phyloP scores from a whole-genome alignment of 2,888 invertebrate species.

The Cabera pusaria region DNA sequence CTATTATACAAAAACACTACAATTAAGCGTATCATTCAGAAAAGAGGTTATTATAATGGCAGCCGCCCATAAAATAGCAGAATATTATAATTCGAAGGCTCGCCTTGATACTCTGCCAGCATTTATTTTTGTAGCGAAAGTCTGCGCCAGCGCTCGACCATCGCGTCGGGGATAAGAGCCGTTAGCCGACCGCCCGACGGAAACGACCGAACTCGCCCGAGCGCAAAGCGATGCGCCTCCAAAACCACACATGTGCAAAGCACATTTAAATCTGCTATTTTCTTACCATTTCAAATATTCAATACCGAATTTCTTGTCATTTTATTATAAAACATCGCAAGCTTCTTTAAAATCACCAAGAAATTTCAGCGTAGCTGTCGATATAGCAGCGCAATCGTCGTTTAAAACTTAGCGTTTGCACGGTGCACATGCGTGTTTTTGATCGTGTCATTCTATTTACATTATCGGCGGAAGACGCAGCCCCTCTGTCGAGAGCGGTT shows the following conservation, averaged over 20 bases:
- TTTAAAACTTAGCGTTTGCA: conserved; percentile 37
- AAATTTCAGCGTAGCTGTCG: conserved; percentile 2
- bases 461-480: conserved; percentile 66
- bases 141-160: conserved; percentile 46
- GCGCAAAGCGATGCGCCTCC: conserved; percentile 44
- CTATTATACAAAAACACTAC: conserved; percentile 12
- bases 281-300: conserved; percentile 18
- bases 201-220: conserved; percentile 65
- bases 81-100: conserved; percentile 73
- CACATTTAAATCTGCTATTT: conserved; percentile 28
- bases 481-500: conserved; percentile 70
- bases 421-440: conserved; percentile 49
- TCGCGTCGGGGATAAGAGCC: conserved; percentile 67
- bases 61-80: conserved; percentile 65
- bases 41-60: conserved; percentile 30
- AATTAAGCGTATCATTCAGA: conserved; percentile 22
- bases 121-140: conserved; percentile 81
- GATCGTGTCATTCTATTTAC: conserved; percentile 58
- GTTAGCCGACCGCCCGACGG: conserved; percentile 68
- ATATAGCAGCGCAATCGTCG: conserved; percentile 24
- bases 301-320: conserved; percentile 31
- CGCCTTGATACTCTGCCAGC: conserved; percentile 78
- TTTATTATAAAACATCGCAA: too few relatives aligned
- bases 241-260: conserved; percentile 50
- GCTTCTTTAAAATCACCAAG: conserved; percentile 20